Evolutionary conservation across 35 echinoderm and acorn worm species (phyloP), one percentile per base, ranked within the genome.

Genomic region (Nesometra sesokonis): DNA sequence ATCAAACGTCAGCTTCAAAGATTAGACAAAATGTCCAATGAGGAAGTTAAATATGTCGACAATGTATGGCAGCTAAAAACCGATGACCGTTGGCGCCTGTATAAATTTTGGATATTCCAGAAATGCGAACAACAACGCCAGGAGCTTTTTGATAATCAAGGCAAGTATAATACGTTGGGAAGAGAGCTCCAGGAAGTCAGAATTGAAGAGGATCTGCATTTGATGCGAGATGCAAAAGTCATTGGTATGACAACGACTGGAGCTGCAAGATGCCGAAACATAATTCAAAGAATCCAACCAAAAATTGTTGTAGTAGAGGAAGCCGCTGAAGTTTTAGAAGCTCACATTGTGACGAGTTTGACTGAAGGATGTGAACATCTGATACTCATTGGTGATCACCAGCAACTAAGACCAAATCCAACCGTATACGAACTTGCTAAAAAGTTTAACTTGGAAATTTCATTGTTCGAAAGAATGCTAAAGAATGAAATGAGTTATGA

Each of bases 301-400:
- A 80, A 76, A 32, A 87, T 91, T 32, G 78, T 87, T 17, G 83
- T 91, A 82, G 79, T 91, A 17, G 90, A 91, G 46, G 90, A 91
- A 91, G 90, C 90, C 0, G 90, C 90, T 3, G 90, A 91, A 31
- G 85, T 91, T 3, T 46, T 91, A 0, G 84, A 91, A 38, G 32
- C 90, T 31, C 84, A 86, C 80, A 87, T 87, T 0, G 43, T 87
- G 2, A 77, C 90, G 29, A 46, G 78, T 29, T 52, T 91, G n/a
- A 77, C 47, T 38, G 27, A 86, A n/a, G 31, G 52, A n/a, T 91
- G 90, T 83, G 77, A 91, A 82, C 90, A 91, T 21, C 85, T 91
- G 3, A 91, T 91, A 46, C 46, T 91, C 33, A 91, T 91, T 37
- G 90, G 90, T 57, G 90, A 91, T 67, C 90, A 91, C 78, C 90